Evolutionary conservation across 2,797 vertebrate species (phyloP), one percentile per base, ranked within the genome.

Genomic region (Cyclopterus lumpus): DNA sequence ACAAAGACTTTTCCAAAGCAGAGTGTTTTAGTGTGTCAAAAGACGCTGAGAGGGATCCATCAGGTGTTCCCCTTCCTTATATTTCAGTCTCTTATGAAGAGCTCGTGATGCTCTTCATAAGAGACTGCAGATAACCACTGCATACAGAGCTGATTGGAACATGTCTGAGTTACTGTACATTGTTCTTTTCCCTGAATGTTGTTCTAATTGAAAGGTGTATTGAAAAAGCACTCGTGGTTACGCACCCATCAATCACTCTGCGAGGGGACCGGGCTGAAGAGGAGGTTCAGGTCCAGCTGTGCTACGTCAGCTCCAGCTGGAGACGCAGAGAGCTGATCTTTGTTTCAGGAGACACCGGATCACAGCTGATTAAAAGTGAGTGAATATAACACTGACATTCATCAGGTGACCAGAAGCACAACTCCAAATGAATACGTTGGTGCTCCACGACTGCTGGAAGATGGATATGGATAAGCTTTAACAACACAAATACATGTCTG

Each of bases 251-350:
- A 65, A 69, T 77, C 70, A 46, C 0, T 1, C 51, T 11, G 24
- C 1, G 1, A 12, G 54, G 70, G 77, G 49, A 71, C 24, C 58
- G 24, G 62, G 67, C 58, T 85, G 73, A 79, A 48, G 67, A 75
- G 40, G 60, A 83, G 81, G 79, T 88, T 73, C 85, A 61, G 57
- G 67, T 70, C 80, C 81, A 85, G 79, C 78, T 85, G 86, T 49
- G 60, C 18, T 46, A 22, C 34, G 11, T 88, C 83, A 81, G 38
- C 67, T 79, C 32, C 71, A 82, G 80, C 57, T 63, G 28, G 32
- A 69, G 60, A 67, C 63, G 67, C 62, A 18, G n/a, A 59, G 30
- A 26, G 11, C 30, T 10, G 55, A n/a, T n/a, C 18, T 9, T 36
- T 36, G 34, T 6, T 9, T 9, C 8, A 36, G 38, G 38, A 7